Percentiles rank a stretch among this genome's conserved stretches.
Conservation (phyloP, 2,888 invertebrate species). For the Dasypolia templi region DNA sequence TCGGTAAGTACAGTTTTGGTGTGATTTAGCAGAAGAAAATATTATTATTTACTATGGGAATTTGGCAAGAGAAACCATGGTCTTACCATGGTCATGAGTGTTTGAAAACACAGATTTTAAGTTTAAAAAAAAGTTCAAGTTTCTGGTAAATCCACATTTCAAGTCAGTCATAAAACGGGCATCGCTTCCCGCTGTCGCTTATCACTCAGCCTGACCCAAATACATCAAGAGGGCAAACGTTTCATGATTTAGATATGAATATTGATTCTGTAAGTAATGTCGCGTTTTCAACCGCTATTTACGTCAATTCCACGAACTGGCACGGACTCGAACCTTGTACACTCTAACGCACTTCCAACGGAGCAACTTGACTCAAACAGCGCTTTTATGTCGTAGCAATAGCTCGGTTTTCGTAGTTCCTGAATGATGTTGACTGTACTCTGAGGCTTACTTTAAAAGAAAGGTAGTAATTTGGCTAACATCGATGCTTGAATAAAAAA, state of each 20-base stretch:
- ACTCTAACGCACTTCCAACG: not conserved
- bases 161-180: not conserved
- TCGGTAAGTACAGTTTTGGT: not conserved
- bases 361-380: not conserved
- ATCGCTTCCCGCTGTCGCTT: not conserved
- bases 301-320: slow-evolving; percentile 63
- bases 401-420: not conserved
- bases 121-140: too few relatives aligned
- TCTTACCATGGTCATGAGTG: not conserved
- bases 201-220: slow-evolving; percentile 13
- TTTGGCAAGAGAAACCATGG: not conserved
- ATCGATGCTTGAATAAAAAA: slow-evolving; percentile 47
- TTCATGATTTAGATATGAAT: slow-evolving; percentile 76
- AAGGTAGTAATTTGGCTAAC: slow-evolving; percentile 38
- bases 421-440: slow-evolving; percentile 3
- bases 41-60: not conserved
- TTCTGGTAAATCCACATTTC: not conserved
- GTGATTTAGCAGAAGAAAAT: not conserved
- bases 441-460: slow-evolving; percentile 19
- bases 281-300: slow-evolving; percentile 65
- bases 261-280: slow-evolving; percentile 73
- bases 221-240: slow-evolving; percentile 65
- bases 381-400: not conserved
- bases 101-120: not conserved
- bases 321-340: slow-evolving; percentile 38